Conservation (phyloP, 2,113 vertebrate species). For the Atherinomorus stipes region DNA sequence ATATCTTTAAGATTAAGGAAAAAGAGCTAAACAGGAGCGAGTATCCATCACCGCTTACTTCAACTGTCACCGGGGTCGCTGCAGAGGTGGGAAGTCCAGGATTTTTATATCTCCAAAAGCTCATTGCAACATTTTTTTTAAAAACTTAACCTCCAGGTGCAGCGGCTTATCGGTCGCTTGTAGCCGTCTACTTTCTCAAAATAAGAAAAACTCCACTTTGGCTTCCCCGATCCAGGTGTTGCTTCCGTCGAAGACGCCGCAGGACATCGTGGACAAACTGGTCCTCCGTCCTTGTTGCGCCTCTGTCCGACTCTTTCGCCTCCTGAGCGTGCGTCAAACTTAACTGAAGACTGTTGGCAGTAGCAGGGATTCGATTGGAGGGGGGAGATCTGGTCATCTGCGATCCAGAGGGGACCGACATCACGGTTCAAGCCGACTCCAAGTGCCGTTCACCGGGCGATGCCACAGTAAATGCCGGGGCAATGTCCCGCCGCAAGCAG, state of each 20-base stretch:
- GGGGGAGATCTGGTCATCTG: constrained; percentile 64
- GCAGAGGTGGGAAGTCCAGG: constrained; percentile 71
- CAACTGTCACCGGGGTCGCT: constrained; percentile 60
- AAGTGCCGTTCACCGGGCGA: constrained; percentile 96
- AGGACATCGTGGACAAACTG: constrained; percentile 61
- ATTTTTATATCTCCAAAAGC: constrained; percentile 45
- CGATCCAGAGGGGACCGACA: constrained; percentile 73
- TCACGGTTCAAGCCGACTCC: constrained; percentile 86
- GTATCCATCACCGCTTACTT: constrained; percentile 44
- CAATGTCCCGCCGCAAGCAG: constrained; percentile 99
- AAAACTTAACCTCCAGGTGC: constrained; percentile 25
- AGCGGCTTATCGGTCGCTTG: constrained; percentile 14
- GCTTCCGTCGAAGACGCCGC: constrained; percentile 46
- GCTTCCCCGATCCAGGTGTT: constrained; percentile 71
- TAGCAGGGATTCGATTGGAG: constrained; percentile 40
- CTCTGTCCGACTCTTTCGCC: constrained; percentile 36
- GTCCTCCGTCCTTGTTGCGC: constrained; percentile 52
- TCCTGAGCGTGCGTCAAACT: constrained; percentile 46
- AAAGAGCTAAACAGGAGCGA: constrained; percentile 43
- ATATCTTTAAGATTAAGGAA: constrained; percentile 42
- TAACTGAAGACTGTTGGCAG: constrained; percentile 42
- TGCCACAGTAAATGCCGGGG: constrained; percentile 99
- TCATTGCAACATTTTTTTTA: constrained; percentile 34
- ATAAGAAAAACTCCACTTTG: constrained; percentile 51
- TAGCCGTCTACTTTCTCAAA: constrained; percentile 35